Base-by-base conservation (phyloP, 2,797 vertebrate genomes). In the Xenops minutus region DNA sequence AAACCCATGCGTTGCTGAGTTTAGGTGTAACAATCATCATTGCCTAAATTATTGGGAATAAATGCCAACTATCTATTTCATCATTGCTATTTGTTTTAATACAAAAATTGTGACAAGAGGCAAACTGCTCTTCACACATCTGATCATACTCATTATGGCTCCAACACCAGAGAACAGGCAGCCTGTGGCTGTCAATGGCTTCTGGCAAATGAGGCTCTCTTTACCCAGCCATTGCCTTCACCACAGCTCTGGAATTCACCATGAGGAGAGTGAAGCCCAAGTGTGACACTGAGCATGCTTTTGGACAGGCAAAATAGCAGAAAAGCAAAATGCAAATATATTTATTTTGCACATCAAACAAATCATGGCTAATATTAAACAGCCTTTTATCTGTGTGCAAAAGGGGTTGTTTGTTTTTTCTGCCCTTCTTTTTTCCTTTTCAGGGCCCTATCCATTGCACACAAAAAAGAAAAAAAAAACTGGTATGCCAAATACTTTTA, bases 301-400 rank as follows among this genome's bases (percentile, higher is more conserved):
- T 84, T 43, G 85, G 73, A 84, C 69, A 72, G 75, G 36, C 10
- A 52, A 85, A 93, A 88, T 0, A 88, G 37, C 62, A 79, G 67
- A 82, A 83, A n/a, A 92, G 78, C 22, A 86, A 95, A 92, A 92
- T 78, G 89, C 82, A 96, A 89, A 91, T 91, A 92, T 89, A 96
- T 95, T 88, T 37, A 89, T 81, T 95, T 92, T 89, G 78, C 51
- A 92, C 82, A 92, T 96, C 87, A 94, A 92, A 92, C 68, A 89
- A 95, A 55, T 82, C 89, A 87, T 51, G 27, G 82, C 36, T 91
- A 72, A 77, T 68, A 48, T 78, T 94, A 96, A 95, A 61, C 55
- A 88, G 55, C 41, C 85, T 95, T 93, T 96, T 82, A 89, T 92
- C 67, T 89, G 62, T 49, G 37, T 71, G 64, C 72, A 96, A 87